phyloP scores from a whole-genome alignment of 37 sponge, comb jelly and placozoan species.

The Agelas oroides region DNA sequence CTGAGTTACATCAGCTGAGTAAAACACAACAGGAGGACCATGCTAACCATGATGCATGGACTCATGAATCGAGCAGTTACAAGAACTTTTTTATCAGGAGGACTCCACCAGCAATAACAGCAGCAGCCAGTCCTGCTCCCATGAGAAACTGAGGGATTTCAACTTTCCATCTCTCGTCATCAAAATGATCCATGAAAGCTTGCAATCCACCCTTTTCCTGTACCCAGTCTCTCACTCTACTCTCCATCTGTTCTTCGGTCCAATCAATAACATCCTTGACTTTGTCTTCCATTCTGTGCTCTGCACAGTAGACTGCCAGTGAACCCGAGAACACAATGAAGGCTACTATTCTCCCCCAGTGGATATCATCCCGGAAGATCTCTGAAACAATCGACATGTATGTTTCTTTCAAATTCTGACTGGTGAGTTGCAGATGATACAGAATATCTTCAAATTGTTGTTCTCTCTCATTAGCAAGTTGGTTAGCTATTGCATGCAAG shows the following conservation, averaged over 20 bases:
- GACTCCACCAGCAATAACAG: slow-evolving; percentile 34
- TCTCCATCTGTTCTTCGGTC: slow-evolving; percentile 27
- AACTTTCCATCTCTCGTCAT: slow-evolving; percentile 10
- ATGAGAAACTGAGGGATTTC: too few species aligned
- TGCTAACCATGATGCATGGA: too few species aligned
- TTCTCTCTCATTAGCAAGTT: slow-evolving; percentile 38
- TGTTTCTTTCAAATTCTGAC: slow-evolving; percentile 36
- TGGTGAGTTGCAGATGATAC: slow-evolving; percentile 9
- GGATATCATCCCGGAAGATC: too few species aligned
- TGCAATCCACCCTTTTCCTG: slow-evolving; percentile 30
- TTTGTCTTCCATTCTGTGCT: slow-evolving; percentile 13
- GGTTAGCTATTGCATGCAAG: slow-evolving; percentile 2
- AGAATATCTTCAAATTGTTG: slow-evolving; percentile 67
- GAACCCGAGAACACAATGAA: slow-evolving; percentile 67
- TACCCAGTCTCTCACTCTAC: slow-evolving; percentile 26
- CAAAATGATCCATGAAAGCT: slow-evolving; percentile 35
- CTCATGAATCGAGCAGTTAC: not conserved
- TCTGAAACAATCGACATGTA: slow-evolving; percentile 46
- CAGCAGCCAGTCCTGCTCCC: slow-evolving; percentile 1
- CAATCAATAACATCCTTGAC: slow-evolving; percentile 35
- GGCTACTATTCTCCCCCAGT: slow-evolving; percentile 69
- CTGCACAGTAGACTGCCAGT: slow-evolving; percentile 57
- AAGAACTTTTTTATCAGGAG: slow-evolving; percentile 5
- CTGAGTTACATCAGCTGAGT: too few species aligned
- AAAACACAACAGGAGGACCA: too few species aligned